Base-by-base conservation (phyloP, 2,797 vertebrate genomes). In the Sphenopsis melanotis region DNA sequence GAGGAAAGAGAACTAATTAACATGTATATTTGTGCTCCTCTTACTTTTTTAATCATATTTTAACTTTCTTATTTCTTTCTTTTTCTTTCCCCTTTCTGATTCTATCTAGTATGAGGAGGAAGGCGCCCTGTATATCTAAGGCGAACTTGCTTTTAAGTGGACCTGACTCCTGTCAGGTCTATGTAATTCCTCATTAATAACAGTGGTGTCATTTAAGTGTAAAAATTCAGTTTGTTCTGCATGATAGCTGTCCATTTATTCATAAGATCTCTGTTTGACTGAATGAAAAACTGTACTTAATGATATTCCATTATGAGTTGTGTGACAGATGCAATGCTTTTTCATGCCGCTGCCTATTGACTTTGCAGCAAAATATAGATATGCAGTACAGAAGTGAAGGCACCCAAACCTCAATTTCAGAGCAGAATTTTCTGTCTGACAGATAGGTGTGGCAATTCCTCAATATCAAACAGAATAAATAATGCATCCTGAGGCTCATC, bases 241-340 rank as follows among this genome's bases (percentile, higher is more conserved):
- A n/a, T 65, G 42, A 71, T 20, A 84, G 47, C 32, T 0, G 0
- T 57, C 60, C 47, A 66, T 91, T 90, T 82, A 89, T 95, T 94
- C 49, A n/a, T 70, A 84, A 94, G 17, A 36, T 42, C 60, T 65
- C 50, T 69, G 24, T 74, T 13, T 60, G 66, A 90, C 39, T 84
- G 70, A 93, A 82, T 79, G 56, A 93, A 94, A 89, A 93, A 42
- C 32, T 79, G 13, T n/a, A 72, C 61, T 91, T 87, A 94, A 95
- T 93, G 49, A 74, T 4, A 6, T 80, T 88, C 47, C 59, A 70
- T 82, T 92, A 84, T 34, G 37, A 76, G 65, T 20, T 14, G 34
- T 41, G 27, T 89, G 86, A 89, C 88, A 89, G 68, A 44, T 60
- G 52, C 41, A 80, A 42, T 83, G 84, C 41, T 93, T 93, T 91